These are phyloP conservation scores for Spinus pinus DNA, from an alignment of 2,797 vertebrate genomes.

Conservation along the genomic window DNA sequence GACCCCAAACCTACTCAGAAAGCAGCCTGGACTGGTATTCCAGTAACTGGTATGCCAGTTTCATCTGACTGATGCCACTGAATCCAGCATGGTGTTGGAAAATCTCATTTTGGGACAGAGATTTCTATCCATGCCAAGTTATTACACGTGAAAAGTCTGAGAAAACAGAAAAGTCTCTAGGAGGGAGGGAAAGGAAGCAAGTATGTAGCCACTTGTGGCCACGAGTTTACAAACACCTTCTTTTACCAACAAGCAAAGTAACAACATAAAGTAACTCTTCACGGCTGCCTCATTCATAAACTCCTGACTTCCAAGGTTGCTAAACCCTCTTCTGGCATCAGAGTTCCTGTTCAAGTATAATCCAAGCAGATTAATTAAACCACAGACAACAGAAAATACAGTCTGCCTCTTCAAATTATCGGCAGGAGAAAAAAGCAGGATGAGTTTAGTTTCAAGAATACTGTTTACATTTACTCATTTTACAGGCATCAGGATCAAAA, in stretches of 20 bases:
- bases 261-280: neutral
- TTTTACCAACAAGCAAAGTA: neutral
- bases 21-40: neutral
- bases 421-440: neutral
- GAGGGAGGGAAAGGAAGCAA: neutral
- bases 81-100: neutral
- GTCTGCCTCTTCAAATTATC: slow-evolving; percentile 36
- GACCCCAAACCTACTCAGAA: neutral
- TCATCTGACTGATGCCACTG: neutral
- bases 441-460: slow-evolving; percentile 34
- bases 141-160: neutral
- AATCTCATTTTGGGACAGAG: neutral
- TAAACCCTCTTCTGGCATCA: neutral
- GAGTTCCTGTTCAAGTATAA: neutral
- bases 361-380: slow-evolving; percentile 44
- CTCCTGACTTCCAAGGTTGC: neutral
- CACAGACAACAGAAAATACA: slow-evolving; percentile 3
- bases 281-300: neutral
- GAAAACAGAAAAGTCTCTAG: neutral
- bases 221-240: neutral
- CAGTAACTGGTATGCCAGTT: neutral
- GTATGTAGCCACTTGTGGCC: neutral
- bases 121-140: neutral
- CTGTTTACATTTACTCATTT: slow-evolving; percentile 51
- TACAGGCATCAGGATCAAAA: neutral